A percentile compares a stretch with the other conserved stretches of the same genome.
Conservation (phyloP, 1,140 invertebrate species). For the Teleopsis dalmanni region DNA sequence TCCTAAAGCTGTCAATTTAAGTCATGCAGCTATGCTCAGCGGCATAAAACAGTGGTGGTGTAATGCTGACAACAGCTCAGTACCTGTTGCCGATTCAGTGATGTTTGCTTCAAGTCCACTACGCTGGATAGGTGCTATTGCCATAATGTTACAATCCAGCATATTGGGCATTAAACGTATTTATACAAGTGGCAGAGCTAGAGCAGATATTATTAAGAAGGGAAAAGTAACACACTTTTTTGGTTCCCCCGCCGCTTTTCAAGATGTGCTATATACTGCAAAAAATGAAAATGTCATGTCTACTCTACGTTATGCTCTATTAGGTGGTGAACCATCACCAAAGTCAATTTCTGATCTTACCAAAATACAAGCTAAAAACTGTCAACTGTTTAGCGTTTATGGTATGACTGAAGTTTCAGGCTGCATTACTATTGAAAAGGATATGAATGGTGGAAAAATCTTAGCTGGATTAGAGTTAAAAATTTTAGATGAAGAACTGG, state of each 20-base stretch:
- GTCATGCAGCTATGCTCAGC: background rate
- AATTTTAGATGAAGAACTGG: background rate
- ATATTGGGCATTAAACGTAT: slow-evolving; percentile 5
- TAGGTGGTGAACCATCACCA: background rate
- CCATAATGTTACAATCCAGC: background rate
- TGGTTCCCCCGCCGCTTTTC: background rate
- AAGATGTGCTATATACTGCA: background rate
- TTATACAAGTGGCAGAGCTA: background rate
- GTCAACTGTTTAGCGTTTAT: background rate
- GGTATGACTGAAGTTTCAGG: slow-evolving; percentile 4
- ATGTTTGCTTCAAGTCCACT: background rate
- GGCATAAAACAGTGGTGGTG: background rate
- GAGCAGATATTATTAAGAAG: background rate
- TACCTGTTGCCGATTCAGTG: background rate
- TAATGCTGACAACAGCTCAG: background rate
- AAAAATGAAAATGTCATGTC: background rate
- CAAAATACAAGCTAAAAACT: background rate
- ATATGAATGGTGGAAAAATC: slow-evolving; percentile 1
- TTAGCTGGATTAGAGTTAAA: background rate
- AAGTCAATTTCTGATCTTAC: background rate
- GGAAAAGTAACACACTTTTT: background rate
- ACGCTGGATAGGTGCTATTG: slow-evolving; percentile 1
- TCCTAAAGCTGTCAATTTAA: background rate
- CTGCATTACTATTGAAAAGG: slow-evolving; percentile 1
- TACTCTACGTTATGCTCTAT: background rate